Percentiles rank a stretch among this genome's conserved stretches.
phyloP scores from a whole-genome alignment of 2,888 invertebrate species.

The Oscheius sp. region DNA sequence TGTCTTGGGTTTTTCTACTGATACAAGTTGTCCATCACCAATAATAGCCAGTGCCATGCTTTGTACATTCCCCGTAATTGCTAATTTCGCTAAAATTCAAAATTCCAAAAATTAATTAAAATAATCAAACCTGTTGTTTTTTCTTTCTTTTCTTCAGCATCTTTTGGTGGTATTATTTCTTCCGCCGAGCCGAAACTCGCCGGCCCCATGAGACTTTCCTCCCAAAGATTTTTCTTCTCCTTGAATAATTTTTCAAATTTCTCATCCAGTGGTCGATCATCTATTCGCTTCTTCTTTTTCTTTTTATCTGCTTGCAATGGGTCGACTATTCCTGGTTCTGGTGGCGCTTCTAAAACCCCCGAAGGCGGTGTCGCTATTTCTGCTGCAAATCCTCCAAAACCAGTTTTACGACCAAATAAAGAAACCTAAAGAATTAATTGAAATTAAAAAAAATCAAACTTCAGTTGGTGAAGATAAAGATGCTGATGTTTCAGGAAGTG shows the following conservation, averaged over 20 bases:
- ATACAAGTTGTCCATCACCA: constrained; percentile 44
- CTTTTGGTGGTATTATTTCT: constrained; percentile 43
- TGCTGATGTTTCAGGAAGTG: not conserved
- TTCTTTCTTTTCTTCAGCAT: constrained; percentile 14
- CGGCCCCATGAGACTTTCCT: constrained; percentile 48
- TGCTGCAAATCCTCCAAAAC: constrained; percentile 30
- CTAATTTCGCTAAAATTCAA: constrained; percentile 39
- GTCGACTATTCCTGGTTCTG: not conserved
- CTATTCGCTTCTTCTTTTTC: constrained; percentile 25
- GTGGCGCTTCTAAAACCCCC: not conserved
- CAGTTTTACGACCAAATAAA: not conserved
- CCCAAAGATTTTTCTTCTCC: constrained; percentile 44
- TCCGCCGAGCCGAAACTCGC: constrained; percentile 48
- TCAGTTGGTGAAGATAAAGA: constrained; percentile 14
- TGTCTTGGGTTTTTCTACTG: constrained; percentile 49
- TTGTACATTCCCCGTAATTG: constrained; percentile 62
- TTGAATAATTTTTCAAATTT: constrained; percentile 44
- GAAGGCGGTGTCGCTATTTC: constrained; percentile 21
- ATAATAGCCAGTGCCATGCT: constrained; percentile 64
- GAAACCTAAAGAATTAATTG: not conserved
- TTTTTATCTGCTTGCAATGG: constrained; percentile 13
- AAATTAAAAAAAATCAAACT: not conserved
- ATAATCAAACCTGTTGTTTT: constrained; percentile 3
- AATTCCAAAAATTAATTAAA: not conserved
- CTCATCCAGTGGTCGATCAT: not conserved